Base-by-base conservation (phyloP, 2,797 vertebrate genomes). In the Austrolebias charrua region DNA sequence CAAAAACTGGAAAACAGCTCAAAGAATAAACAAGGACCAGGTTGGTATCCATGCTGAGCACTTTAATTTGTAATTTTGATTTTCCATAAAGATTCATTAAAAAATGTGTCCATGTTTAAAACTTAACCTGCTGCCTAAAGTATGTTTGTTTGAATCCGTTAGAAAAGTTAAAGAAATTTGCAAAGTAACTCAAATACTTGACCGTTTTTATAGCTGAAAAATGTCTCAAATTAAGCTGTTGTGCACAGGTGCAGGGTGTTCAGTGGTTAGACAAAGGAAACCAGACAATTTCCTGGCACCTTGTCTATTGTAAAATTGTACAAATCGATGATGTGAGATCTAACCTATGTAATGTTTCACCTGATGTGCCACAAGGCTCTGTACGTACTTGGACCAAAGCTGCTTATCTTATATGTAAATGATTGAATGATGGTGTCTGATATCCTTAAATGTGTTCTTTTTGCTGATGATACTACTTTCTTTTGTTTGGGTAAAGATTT, bases 11-110 rank as follows among this genome's bases (percentile, higher is more conserved):
- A 78, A 0, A 0, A 40, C 73, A 46, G 43, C 15, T 4, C 72
- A 90, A 55, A 85, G 74, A 55, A 48, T 94, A 18, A 13, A 47
- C 0, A 93, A 91, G 4, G 15, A 53, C 5, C 92, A 95, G 93
- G 95, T 94, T 61, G 44, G 83, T 80, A 46, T 66, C 28, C 6
- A 3, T n/a, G 1, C 0, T 29, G 9, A 40, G 6, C 50, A 28
- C n/a, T 29, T 28, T 18, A n/a, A 13, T 29, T 49, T 6, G 8
- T 3, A 6, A 50, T 19, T 4, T 46, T 9, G 9, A 11, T 38
- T 11, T 38, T 14, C 5, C 8, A 8, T 14, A 33, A 31, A 35
- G 19, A 33, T 46, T 10, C 6, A 10, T 29, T 6, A 56, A 16
- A 16, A 46, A 18, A 19, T 8, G 8, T 8, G 8, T 29, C 9